Percentiles rank a stretch among this genome's conserved stretches.
Evolutionary conservation across 2,113 vertebrate genomes (phyloP).

Genomic region (Pachyramphus minor): DNA sequence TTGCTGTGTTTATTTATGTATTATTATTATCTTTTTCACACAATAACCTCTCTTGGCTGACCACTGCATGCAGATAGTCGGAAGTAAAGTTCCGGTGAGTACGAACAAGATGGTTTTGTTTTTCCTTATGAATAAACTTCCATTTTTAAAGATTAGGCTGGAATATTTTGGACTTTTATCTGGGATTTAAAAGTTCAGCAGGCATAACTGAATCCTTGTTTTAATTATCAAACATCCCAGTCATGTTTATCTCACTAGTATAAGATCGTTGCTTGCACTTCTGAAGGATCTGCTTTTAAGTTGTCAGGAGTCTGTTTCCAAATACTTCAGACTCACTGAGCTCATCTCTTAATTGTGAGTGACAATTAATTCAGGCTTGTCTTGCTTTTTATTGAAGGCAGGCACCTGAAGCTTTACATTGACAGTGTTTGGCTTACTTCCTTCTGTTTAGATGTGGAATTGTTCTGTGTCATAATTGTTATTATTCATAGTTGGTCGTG

Average conservation of each 20-base stretch:
- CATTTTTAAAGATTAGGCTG: neutral
- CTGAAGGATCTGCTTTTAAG: neutral
- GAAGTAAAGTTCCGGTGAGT: slow-evolving; percentile 99
- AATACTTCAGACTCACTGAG: neutral
- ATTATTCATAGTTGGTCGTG: neutral
- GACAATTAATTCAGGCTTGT: neutral
- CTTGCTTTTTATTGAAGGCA: neutral
- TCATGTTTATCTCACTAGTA: neutral
- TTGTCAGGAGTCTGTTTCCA: neutral
- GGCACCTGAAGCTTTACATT: neutral
- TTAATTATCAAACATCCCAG: neutral
- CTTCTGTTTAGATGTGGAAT: neutral
- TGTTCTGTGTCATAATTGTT: neutral
- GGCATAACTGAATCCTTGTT: neutral
- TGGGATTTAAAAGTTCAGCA: neutral
- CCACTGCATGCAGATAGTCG: slow-evolving; percentile 98
- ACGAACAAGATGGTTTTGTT: slow-evolving; percentile 66
- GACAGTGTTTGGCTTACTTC: neutral
- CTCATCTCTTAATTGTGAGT: neutral
- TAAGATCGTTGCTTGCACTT: neutral
- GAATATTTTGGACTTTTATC: neutral
- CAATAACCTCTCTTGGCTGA: slow-evolving; percentile 90
- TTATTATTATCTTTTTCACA: slow-evolving; percentile 79
- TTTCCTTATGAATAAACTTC: neutral
- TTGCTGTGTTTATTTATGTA: slow-evolving; percentile 87